A percentile compares a stretch with the other conserved stretches of the same genome.
phyloP scores from a whole-genome alignment of 1,140 invertebrate genomes.

The Aphis gossypii region DNA sequence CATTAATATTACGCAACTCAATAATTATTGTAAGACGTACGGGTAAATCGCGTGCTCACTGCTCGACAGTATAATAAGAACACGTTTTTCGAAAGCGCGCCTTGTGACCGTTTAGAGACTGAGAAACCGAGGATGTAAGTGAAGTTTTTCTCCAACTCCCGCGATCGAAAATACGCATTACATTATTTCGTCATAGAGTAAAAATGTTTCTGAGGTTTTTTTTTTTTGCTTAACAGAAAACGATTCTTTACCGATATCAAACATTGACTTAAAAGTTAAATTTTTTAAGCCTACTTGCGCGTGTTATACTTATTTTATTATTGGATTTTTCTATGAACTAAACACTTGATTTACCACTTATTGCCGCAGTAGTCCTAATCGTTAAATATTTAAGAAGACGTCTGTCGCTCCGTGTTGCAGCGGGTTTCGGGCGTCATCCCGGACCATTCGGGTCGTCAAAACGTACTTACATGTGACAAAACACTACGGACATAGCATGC shows the following conservation, averaged over 20 bases:
- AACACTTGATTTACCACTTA: background rate
- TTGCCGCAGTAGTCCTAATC: too few species aligned
- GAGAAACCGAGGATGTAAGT: background rate
- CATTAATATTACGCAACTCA: background rate
- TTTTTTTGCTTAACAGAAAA: background rate
- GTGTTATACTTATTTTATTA: too few species aligned
- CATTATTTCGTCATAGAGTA: too few species aligned
- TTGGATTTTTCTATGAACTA: background rate
- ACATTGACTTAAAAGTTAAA: background rate
- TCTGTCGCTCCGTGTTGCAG: background rate
- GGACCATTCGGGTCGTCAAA: too few species aligned
- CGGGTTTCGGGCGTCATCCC: too few species aligned
- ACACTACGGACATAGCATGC: too few species aligned
- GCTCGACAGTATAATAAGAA: background rate
- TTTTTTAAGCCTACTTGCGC: background rate
- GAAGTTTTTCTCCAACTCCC: too few species aligned
- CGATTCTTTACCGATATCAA: background rate
- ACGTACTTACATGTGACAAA: too few species aligned
- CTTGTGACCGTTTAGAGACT: background rate
- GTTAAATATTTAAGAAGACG: background rate
- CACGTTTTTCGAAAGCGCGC: background rate
- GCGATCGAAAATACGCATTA: too few species aligned
- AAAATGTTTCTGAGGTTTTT: background rate
- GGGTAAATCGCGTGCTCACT: background rate
- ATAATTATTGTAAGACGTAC: background rate